Evolutionary conservation across 2,888 invertebrate genomes (phyloP), one percentile per base, ranked within the genome.

Genomic region (Cynaeus angustus): DNA sequence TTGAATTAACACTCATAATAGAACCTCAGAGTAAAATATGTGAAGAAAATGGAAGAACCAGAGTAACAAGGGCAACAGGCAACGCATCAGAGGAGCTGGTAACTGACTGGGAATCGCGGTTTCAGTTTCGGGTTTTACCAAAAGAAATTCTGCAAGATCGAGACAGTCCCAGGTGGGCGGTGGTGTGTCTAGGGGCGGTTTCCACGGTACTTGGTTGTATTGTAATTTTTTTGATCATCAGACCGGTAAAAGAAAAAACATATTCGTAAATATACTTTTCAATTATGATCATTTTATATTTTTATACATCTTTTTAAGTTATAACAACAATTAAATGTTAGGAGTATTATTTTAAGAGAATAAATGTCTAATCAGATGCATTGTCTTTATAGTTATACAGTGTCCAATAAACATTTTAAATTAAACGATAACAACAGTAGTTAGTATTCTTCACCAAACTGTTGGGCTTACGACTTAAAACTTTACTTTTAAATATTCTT

Each of bases 61-160:
- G 68, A 9, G 21, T 10, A 2, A n/a, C 48, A 0, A 38, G 64
- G 33, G 16, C 48, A 12, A 12, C 38, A 6, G 21, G 13, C 21
- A 64, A 55, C 12, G 16, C 8, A 3, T 21, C 65, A 14, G 65
- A 41, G 6, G 14, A 26, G 6, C 2, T 46, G 30, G 46, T 48
- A 7, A 48, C 50, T 8, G 52, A 62, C 13, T 62, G 50, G 50
- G 69, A 65, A 21, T 52, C 69, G 0, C 56, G 58, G 38, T 59
- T 69, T 14, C 45, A 58, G 43, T 69, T 69, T 43, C 43, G 65
- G 45, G 69, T 69, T 3, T 7, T 69, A 46, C 69, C 69, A 4
- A 33, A 16, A 7, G 52, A 65, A 30, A 1, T 38, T 9, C 13
- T 38, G 33, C 8, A 43, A 26, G 13, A 13, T 30, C 59, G 6